Evolutionary conservation across 92 coral and sea anemone species (phyloP).

Genomic region (Muricea muricata): DNA sequence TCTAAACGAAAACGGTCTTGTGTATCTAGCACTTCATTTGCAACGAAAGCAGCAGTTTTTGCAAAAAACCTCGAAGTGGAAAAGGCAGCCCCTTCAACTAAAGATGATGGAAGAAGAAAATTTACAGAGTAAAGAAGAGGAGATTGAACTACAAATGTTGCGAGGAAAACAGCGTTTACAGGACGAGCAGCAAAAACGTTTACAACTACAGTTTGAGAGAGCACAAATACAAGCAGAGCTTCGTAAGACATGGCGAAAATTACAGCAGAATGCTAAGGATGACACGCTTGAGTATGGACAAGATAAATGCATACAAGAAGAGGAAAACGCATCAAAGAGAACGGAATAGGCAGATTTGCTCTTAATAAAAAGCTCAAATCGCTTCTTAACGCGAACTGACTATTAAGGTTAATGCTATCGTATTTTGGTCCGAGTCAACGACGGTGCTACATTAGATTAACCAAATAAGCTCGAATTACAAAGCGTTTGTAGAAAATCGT

Average conservation of each 20-base stretch:
- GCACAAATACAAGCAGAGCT: neutral
- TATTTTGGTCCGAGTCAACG: conserved; percentile 39
- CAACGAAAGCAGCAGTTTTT: neutral
- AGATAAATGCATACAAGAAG: neutral
- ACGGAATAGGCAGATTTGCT: neutral
- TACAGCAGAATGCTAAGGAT: neutral
- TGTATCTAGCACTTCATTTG: neutral
- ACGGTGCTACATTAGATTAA: conserved; percentile 47
- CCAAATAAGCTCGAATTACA: conserved; percentile 41
- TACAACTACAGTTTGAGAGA: neutral
- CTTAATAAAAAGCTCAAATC: no score
- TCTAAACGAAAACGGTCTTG: neutral
- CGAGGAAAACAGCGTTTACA: conserved; percentile 6
- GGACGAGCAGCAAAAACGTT: neutral
- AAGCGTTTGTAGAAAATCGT: conserved; percentile 49
- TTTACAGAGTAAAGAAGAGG: neutral
- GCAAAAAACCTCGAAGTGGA: conserved; percentile 5
- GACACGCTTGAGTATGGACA: neutral
- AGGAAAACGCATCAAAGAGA: neutral
- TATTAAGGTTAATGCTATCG: conserved; percentile 22
- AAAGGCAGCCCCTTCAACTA: neutral
- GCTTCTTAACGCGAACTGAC: no score
- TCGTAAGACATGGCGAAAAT: neutral
- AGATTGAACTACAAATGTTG: neutral
- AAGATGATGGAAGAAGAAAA: neutral